These are phyloP conservation scores for Nematolebias whitei DNA, from an alignment of 2,113 vertebrate genomes.

Conservation along the genomic window DNA sequence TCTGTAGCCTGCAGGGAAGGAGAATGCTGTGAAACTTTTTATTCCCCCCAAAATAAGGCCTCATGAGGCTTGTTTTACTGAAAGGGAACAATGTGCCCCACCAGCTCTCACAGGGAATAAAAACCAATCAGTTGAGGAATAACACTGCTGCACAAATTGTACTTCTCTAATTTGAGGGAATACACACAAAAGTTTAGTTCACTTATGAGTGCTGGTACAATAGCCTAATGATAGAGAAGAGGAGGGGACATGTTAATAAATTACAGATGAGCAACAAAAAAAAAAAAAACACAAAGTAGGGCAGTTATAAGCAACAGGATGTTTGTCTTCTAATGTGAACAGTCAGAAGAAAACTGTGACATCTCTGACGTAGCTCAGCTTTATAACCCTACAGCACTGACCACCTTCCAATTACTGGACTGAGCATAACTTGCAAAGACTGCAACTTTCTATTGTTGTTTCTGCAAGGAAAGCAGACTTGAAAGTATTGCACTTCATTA, in stretches of 20 bases:
- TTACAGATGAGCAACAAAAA: background rate
- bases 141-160: background rate
- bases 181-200: background rate
- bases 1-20: constrained; percentile 17
- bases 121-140: constrained; percentile 6
- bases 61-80: constrained; percentile 33
- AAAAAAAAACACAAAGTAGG: no score
- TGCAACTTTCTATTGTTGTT: constrained; percentile 44
- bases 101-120: background rate
- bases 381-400: constrained; percentile 23
- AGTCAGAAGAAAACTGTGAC: background rate
- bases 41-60: constrained; percentile 36
- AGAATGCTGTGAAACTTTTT: constrained; percentile 14
- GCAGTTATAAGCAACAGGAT: background rate
- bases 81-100: constrained; percentile 1
- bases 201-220: background rate
- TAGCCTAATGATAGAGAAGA: no score
- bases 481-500: constrained; percentile 25
- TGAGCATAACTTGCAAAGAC: constrained; percentile 48
- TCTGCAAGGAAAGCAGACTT: constrained; percentile 20
- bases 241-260: background rate
- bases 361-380: constrained; percentile 46
- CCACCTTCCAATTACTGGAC: constrained; percentile 57
- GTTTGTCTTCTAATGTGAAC: constrained; percentile 1
- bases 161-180: background rate